Conservation (phyloP, 53 echinoderm and acorn worm genomes). For the Pentamera pediparva region DNA sequence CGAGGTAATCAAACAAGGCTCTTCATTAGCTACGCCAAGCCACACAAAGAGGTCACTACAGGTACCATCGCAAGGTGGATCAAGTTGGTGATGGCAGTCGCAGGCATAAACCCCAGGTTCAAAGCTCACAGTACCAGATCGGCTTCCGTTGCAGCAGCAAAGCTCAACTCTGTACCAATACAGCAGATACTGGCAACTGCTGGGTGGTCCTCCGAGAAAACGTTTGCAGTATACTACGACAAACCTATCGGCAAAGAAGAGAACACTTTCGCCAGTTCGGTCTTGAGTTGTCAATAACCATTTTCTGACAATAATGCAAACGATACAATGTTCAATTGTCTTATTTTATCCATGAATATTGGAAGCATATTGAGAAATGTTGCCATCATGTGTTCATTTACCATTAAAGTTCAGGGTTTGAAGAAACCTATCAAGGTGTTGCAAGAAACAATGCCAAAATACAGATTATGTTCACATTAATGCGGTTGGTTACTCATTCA, state of each 20-base stretch:
- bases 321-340: no score
- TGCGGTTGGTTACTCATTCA: no score
- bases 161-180: not conserved
- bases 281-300: no score
- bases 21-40: not conserved
- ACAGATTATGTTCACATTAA: no score
- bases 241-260: constrained; percentile 5
- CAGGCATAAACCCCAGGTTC: constrained; percentile 1
- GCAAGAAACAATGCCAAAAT: no score
- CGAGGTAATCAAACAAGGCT: not conserved
- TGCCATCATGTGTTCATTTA: no score
- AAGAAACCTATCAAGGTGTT: no score
- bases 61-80: not conserved
- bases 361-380: no score
- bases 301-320: no score
- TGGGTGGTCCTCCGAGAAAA: not conserved
- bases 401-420: no score
- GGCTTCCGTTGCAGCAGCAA: not conserved
- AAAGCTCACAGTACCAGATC: constrained; percentile 18
- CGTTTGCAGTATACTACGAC: constrained; percentile 1
- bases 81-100: not conserved
- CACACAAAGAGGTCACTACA: not conserved
- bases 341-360: no score
- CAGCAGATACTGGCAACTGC: not conserved
- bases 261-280: no score